A percentile compares a stretch with the other conserved stretches of the same genome.
phyloP scores from a whole-genome alignment of 1,140 invertebrate species.

The Caenorhabditis brenneri region DNA sequence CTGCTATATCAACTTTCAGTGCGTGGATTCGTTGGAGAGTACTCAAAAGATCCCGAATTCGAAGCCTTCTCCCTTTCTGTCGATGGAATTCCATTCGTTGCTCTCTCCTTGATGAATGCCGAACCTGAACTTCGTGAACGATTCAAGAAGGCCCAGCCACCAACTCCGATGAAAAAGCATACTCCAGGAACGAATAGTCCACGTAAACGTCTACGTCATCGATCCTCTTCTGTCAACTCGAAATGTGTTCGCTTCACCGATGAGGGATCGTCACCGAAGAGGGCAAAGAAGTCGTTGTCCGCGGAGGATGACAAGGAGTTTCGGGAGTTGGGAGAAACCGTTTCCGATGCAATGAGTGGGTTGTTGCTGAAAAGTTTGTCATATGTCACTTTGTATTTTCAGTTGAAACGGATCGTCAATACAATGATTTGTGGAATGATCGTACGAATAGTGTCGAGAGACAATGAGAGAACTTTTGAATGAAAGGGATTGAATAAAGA shows the following conservation, averaged over 20 bases:
- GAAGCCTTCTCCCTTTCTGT: neutral
- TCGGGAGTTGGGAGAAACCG: neutral
- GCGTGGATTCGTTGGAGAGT: neutral
- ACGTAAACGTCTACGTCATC: neutral
- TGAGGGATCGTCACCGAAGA: neutral
- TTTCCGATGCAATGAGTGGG: neutral
- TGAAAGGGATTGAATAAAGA: too few relatives aligned
- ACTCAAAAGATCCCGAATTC: neutral
- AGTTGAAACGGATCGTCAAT: neutral
- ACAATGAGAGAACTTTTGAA: too few relatives aligned
- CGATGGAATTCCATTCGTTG: conserved; percentile 31
- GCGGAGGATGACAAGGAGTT: neutral
- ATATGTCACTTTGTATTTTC: neutral
- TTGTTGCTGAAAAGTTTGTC: neutral
- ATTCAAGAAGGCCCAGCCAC: neutral
- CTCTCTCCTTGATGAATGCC: neutral
- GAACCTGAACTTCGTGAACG: neutral
- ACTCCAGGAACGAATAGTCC: conserved; percentile 9
- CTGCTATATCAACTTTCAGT: conserved; percentile 24
- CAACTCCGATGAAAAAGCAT: conserved; percentile 21
- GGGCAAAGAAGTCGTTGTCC: neutral
- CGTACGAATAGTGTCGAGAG: too few relatives aligned
- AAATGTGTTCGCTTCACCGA: conserved; percentile 14
- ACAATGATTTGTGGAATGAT: conserved; percentile 26
- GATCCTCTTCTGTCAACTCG: neutral